These are phyloP conservation scores for Melanerpes formicivorus DNA, from an alignment of 2,113 vertebrate genomes.

Conservation along the genomic window DNA sequence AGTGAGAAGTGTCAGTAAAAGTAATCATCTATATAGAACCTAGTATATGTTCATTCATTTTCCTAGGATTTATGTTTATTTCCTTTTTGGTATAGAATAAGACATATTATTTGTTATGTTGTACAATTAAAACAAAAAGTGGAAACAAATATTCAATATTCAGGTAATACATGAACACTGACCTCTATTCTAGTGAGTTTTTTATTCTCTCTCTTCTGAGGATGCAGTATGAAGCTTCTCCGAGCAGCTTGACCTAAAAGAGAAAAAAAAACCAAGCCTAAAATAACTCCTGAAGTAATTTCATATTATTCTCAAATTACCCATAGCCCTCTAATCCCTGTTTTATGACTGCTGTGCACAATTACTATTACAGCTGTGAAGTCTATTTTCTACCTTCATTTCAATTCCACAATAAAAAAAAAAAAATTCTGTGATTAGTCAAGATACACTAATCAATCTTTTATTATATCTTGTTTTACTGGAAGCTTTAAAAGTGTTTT, in stretches of 20 bases:
- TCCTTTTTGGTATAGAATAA: background rate
- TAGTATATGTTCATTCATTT: background rate
- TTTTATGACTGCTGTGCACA: background rate
- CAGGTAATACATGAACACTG: background rate
- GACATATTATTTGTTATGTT: background rate
- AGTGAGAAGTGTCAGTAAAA: constrained; percentile 20
- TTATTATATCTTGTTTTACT: background rate
- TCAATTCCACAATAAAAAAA: background rate
- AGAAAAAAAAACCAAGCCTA: background rate
- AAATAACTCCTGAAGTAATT: background rate
- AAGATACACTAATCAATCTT: background rate
- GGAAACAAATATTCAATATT: background rate
- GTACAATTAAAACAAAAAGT: background rate
- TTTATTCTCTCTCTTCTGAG: background rate
- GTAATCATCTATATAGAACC: background rate
- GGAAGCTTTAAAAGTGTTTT: background rate
- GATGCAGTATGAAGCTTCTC: background rate
- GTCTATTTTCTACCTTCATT: background rate
- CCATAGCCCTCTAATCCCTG: background rate
- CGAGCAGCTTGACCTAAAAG: background rate
- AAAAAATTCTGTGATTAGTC: background rate
- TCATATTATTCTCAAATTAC: background rate
- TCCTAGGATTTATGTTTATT: background rate
- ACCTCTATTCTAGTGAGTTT: background rate
- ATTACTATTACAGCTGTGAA: background rate